Conservation (phyloP, 2,797 vertebrate genomes). For the Pygocentrus nattereri region DNA sequence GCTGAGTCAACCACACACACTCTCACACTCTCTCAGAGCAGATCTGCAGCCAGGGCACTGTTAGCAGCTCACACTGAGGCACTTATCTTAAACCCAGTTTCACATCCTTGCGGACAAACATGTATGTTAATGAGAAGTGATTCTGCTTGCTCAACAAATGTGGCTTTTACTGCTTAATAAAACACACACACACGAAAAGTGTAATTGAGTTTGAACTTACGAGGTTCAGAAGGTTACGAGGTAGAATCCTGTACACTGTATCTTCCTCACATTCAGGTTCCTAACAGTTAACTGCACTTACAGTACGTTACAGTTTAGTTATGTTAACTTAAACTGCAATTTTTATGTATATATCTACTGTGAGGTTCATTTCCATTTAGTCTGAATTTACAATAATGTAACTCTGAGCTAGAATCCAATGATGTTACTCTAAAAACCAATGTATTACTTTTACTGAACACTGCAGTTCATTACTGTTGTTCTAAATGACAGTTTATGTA, state of each 20-base stretch:
- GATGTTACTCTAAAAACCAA: no score
- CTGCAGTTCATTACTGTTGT: no score
- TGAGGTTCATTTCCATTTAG: no score
- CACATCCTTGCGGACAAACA: background rate
- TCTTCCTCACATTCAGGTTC: background rate
- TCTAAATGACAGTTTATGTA: no score
- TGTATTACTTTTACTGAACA: no score
- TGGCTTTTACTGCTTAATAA: background rate
- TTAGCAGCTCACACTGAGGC: background rate
- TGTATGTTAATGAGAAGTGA: background rate
- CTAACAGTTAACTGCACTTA: background rate
- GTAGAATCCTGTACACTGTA: background rate
- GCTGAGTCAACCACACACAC: conserved; percentile 6
- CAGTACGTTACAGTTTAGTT: background rate
- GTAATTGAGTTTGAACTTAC: background rate
- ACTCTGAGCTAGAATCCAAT: no score
- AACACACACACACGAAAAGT: background rate
- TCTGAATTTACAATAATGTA: no score
- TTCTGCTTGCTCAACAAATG: conserved; percentile 9
- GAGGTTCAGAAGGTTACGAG: no score
- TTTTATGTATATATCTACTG: no score
- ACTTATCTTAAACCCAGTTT: background rate
- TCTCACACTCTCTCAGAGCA: background rate
- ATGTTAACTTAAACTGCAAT: no score
- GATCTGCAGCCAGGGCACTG: background rate